phyloP scores from a whole-genome alignment of 2,888 invertebrate species.

The Cynaeus angustus region DNA sequence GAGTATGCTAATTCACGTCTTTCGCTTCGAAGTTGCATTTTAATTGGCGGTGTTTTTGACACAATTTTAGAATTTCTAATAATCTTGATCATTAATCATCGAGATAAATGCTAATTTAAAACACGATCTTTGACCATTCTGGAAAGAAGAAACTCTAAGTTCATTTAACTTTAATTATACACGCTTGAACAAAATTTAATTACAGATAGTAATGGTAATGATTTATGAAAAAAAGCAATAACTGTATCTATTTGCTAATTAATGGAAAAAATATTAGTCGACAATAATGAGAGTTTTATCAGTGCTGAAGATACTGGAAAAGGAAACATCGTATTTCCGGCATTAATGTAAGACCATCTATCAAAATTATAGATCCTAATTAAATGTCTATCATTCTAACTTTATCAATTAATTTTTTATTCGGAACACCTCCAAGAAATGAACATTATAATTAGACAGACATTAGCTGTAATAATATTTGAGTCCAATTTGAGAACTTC shows the following conservation, averaged over 20 bases:
- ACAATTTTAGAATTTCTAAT: constrained; percentile 22
- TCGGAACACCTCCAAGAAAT: constrained; percentile 11
- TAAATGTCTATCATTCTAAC: constrained; percentile 32
- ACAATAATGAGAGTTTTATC: constrained; percentile 12
- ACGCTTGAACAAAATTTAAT: constrained; percentile 17
- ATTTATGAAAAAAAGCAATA: constrained; percentile 20
- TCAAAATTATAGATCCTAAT: constrained; percentile 47
- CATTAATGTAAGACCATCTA: constrained; percentile 34
- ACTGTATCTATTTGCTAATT: constrained; percentile 20
- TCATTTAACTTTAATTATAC: constrained; percentile 24
- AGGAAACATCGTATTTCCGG: constrained; percentile 24
- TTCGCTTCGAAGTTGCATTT: background rate
- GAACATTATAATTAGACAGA: constrained; percentile 28
- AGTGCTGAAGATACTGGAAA: constrained; percentile 8
- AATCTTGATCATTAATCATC: constrained; percentile 20
- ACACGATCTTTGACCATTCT: background rate
- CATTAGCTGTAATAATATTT: constrained; percentile 42
- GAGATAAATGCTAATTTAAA: constrained; percentile 4
- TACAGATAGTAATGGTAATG: constrained; percentile 4
- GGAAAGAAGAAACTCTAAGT: constrained; percentile 9
- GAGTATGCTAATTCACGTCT: constrained; percentile 19
- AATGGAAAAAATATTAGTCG: constrained; percentile 18
- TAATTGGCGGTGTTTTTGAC: constrained; percentile 30
- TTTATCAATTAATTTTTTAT: constrained; percentile 43
- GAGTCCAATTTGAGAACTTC: constrained; percentile 33